Conservation (phyloP, 2,113 vertebrate genomes). For the Pelecanus crispus region DNA sequence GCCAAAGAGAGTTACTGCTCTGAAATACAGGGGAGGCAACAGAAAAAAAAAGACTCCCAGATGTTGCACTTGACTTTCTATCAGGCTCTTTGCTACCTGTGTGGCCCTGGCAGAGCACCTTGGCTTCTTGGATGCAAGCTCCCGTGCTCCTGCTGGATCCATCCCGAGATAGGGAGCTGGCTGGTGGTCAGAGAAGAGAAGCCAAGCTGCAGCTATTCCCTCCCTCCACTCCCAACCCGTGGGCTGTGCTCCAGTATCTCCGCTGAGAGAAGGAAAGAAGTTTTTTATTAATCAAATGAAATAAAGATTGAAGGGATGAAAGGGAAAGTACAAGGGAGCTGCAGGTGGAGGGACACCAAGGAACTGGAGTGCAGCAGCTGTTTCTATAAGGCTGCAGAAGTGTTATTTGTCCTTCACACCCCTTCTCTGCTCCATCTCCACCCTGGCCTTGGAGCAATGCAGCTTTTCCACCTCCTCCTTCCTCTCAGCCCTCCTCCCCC, state of each 20-base stretch:
- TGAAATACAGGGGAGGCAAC: neutral
- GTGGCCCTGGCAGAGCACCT: conserved; percentile 34
- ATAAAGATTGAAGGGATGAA: neutral
- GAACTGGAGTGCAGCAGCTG: neutral
- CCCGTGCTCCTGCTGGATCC: neutral
- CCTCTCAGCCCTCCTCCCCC: neutral
- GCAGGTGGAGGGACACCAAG: neutral
- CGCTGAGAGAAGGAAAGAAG: neutral
- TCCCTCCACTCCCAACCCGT: neutral
- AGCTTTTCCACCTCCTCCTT: neutral
- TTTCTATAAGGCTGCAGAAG: neutral
- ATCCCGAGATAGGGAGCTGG: conserved; percentile 26
- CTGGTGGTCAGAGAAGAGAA: neutral
- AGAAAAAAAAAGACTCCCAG: neutral
- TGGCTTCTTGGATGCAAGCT: neutral
- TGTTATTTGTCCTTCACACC: neutral
- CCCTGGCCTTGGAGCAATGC: neutral
- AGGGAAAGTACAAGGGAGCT: neutral
- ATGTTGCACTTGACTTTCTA: conserved; percentile 21
- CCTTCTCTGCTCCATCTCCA: neutral
- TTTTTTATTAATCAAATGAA: neutral
- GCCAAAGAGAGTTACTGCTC: neutral
- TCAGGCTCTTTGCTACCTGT: conserved; percentile 34
- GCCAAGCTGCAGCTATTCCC: conserved; percentile 38
- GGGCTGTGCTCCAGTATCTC: conserved; percentile 30